Evolutionary conservation across 2,113 vertebrate genomes (phyloP), one percentile per base, ranked within the genome.

Genomic region (Scatophagus argus): DNA sequence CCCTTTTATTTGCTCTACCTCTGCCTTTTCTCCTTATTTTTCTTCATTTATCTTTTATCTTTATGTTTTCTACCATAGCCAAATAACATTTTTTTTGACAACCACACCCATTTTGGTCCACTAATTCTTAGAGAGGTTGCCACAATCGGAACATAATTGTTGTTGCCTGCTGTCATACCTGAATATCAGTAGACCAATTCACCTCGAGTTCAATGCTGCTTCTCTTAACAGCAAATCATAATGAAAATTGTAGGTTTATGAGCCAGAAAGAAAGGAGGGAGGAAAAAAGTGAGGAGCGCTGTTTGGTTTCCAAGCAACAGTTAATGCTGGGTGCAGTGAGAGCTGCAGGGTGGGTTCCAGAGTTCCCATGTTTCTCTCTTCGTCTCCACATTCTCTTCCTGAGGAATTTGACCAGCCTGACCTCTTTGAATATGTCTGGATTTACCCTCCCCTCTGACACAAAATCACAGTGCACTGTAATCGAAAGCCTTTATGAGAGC

Each of bases 271-370:
- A 81, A 75, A 71, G 17, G 77, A 84, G 32, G 27, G 52, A 43
- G 55, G 61, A 43, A 76, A 54, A 75, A 76, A 82, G 74, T 68
- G 77, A 84, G 58, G 82, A 83, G 84, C 29, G 65, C 83, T 77
- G 77, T 89, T 87, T 89, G 85, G 93, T 94, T 90, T 89, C 93
- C 39, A 92, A 74, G 92, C 92, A 95, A 94, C 93, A 85, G 88
- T 87, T 85, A 85, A 77, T 67, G 59, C 74, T 74, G 80, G 81
- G 76, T 84, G 74, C 87, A 82, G 88, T 19, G 14, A 84, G 80
- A 85, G 83, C 91, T 89, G 74, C 71, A 67, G 87, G 91, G 86
- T 82, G 83, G 78, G 87, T 84, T 89, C 75, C 82, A 78, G 78
- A 77, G 84, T 88, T 89, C 75, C 87, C 78, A 85, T 87, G 79